These are phyloP conservation scores for Ips typographus DNA, from an alignment of 1,140 invertebrate genomes.

Conservation along the genomic window DNA sequence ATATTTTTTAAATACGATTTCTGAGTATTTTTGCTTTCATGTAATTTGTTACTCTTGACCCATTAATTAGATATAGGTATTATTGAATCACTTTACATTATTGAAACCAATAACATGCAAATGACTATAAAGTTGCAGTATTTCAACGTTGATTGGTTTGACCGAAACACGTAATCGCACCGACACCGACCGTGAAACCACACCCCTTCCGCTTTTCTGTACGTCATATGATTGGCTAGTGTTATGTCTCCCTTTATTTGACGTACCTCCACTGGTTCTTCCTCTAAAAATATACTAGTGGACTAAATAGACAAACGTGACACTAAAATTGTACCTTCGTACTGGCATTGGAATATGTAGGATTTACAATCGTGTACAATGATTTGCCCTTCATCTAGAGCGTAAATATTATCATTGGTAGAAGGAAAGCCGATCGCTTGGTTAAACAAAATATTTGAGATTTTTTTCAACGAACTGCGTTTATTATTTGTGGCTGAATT, in stretches of 20 bases:
- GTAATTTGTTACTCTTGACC: too few species aligned
- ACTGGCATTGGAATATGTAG: conserved; percentile 7
- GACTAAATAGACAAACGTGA: background rate
- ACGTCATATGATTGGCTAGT: conserved; percentile 20
- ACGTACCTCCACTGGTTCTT: background rate
- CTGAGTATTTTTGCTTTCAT: too few species aligned
- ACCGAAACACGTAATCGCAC: conserved; percentile 26
- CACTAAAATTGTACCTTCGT: conserved; percentile 18
- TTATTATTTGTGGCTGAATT: too few species aligned
- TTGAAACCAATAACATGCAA: background rate
- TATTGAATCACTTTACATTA: too few species aligned
- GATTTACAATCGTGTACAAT: conserved; percentile 21
- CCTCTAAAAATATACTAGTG: conserved; percentile 15
- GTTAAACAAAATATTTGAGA: too few species aligned
- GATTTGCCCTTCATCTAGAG: conserved; percentile 16
- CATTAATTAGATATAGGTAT: too few species aligned
- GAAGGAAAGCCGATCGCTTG: too few species aligned
- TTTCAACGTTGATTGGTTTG: background rate
- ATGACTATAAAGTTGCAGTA: background rate
- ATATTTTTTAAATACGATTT: too few species aligned
- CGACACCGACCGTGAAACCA: conserved; percentile 29
- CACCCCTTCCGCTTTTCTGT: conserved; percentile 17
- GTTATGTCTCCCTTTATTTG: background rate
- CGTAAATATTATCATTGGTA: background rate
- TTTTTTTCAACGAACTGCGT: too few species aligned